Percentiles rank a stretch among this genome's conserved stretches.
Conservation (phyloP, 2,113 vertebrate species). For the Laticauda colubrina region DNA sequence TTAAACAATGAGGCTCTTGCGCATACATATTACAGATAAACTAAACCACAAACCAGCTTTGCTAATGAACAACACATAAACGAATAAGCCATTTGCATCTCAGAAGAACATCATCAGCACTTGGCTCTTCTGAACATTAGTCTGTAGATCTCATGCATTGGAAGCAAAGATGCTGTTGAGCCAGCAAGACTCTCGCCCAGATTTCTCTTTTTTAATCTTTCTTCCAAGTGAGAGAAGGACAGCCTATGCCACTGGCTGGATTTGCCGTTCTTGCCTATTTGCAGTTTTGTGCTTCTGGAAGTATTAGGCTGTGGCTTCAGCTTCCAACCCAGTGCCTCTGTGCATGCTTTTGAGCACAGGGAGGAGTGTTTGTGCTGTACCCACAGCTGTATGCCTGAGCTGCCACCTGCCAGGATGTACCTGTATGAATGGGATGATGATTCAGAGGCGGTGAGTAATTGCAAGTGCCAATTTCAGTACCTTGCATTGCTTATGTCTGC, state of each 20-base stretch:
- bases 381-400: neutral
- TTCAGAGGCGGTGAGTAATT: conserved; percentile 62
- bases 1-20: neutral
- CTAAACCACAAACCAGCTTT: neutral
- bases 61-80: conserved; percentile 64
- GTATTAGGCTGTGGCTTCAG: neutral
- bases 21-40: neutral
- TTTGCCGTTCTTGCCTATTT: neutral
- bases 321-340: neutral
- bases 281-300: neutral
- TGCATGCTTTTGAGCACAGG: neutral
- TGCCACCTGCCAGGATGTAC: conserved; percentile 48
- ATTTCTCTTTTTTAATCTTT: neutral
- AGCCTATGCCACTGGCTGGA: neutral
- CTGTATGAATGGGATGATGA: conserved; percentile 66
- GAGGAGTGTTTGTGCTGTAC: neutral
- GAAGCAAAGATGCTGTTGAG: neutral
- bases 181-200: neutral
- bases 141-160: conserved; percentile 53
- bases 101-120: conserved; percentile 63
- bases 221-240: neutral
- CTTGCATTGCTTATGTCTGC: neutral
- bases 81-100: conserved; percentile 56
- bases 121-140: conserved; percentile 71
- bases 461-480: neutral